Percentiles rank a stretch among this genome's conserved stretches.
Evolutionary conservation across 2,797 vertebrate species (phyloP).

Genomic region (Gymnoscopelus braueri): DNA sequence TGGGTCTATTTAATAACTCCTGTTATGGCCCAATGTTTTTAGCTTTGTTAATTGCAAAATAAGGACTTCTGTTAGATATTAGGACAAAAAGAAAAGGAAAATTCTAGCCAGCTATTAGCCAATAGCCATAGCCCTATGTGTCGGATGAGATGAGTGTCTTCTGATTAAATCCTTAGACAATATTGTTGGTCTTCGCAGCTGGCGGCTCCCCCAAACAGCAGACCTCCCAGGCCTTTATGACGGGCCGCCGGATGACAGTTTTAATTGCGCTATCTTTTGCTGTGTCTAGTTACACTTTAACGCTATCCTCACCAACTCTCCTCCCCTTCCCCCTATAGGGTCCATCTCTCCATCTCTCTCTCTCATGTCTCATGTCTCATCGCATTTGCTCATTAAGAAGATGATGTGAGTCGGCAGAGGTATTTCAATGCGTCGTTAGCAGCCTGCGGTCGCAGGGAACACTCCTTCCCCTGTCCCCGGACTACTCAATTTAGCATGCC

Average conservation of each 20-base stretch:
- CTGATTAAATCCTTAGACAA: conserved; percentile 22
- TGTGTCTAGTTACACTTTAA: conserved; percentile 1
- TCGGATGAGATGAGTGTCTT: conserved; percentile 29
- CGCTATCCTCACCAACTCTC: conserved; percentile 8
- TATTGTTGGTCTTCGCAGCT: conserved; percentile 16
- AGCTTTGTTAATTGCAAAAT: too few species aligned
- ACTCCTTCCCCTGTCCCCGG: conserved; percentile 48
- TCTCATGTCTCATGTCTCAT: not conserved
- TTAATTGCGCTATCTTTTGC: conserved; percentile 31
- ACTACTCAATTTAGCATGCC: conserved; percentile 65
- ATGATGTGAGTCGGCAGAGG: conserved; percentile 46
- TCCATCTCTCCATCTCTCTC: conserved; percentile 15
- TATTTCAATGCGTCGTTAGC: conserved; percentile 59
- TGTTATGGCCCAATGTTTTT: too few species aligned
- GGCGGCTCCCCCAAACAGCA: conserved; percentile 8
- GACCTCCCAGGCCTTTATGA: conserved; percentile 30
- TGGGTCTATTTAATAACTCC: too few species aligned
- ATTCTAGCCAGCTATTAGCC: too few species aligned
- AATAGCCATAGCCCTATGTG: too few species aligned
- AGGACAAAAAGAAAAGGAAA: too few species aligned
- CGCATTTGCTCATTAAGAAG: conserved; percentile 19
- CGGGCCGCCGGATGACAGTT: conserved; percentile 24
- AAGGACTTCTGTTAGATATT: too few species aligned
- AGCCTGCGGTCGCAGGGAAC: conserved; percentile 37
- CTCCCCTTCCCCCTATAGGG: not conserved